Conservation (phyloP, 2,113 vertebrate species). For the Triplophysa tibetana region DNA sequence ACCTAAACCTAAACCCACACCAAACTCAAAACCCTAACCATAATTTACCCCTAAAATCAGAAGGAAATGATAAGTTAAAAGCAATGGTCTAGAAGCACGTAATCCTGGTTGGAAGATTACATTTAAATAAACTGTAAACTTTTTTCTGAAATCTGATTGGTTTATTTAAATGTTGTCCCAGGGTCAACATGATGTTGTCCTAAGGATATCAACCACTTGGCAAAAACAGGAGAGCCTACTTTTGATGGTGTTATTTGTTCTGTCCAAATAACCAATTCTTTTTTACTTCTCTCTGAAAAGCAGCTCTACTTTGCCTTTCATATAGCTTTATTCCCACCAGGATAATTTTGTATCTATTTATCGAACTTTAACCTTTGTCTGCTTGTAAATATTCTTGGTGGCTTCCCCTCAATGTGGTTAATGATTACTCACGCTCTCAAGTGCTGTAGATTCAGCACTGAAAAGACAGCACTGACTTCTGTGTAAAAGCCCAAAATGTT, state of each 20-base stretch:
- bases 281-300: not conserved
- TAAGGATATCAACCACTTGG: too few relatives aligned
- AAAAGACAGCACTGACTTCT: not conserved
- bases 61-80: too few relatives aligned
- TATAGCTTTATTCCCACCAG: not conserved
- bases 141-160: too few relatives aligned
- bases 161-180: too few relatives aligned
- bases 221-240: too few relatives aligned
- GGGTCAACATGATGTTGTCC: too few relatives aligned
- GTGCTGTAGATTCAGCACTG: not conserved
- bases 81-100: too few relatives aligned
- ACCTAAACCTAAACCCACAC: too few relatives aligned
- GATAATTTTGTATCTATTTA: not conserved
- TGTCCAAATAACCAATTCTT: not conserved
- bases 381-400: not conserved
- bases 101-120: too few relatives aligned
- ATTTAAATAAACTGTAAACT: too few relatives aligned
- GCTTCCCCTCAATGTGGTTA: not conserved
- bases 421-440: conserved; percentile 2
- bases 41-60: too few relatives aligned
- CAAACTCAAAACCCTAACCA: too few relatives aligned
- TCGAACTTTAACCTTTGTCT: not conserved
- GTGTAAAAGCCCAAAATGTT: not conserved
- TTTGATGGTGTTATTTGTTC: not conserved
- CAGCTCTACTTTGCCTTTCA: not conserved